These are phyloP conservation scores for Drosophila mercatorum DNA, from an alignment of 2,888 invertebrate genomes.

Conservation along the genomic window DNA sequence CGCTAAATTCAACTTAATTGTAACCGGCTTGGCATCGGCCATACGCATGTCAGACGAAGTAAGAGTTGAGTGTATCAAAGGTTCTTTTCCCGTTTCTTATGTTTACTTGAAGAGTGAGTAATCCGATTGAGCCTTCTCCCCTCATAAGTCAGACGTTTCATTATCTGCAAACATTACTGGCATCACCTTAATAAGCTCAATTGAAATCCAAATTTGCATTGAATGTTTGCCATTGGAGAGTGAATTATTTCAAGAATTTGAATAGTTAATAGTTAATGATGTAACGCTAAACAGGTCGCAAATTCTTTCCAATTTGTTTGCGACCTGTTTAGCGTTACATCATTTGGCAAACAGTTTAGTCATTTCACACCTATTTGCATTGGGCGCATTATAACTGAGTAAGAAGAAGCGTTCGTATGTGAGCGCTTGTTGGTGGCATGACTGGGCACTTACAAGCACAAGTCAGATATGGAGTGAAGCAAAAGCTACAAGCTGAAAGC, in stretches of 20 bases:
- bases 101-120: slow-evolving; percentile 38
- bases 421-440: slow-evolving; percentile 43
- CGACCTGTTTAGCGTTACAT: slow-evolving; percentile 57
- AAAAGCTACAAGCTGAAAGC: slow-evolving; percentile 69
- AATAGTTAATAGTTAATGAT: no score
- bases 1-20: slow-evolving; percentile 18
- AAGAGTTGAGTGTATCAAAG: slow-evolving; percentile 30
- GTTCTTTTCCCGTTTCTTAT: slow-evolving; percentile 50
- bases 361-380: slow-evolving; percentile 33
- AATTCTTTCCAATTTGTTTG: slow-evolving; percentile 57
- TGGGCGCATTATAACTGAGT: background rate
- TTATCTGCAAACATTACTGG: slow-evolving; percentile 24
- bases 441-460: slow-evolving; percentile 70
- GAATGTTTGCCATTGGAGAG: slow-evolving; percentile 12
- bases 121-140: slow-evolving; percentile 40
- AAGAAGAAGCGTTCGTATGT: background rate
- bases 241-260: background rate
- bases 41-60: slow-evolving; percentile 68
- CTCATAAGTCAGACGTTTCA: slow-evolving; percentile 14
- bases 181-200: slow-evolving; percentile 16
- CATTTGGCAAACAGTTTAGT: slow-evolving; percentile 63
- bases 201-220: slow-evolving; percentile 37
- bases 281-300: slow-evolving; percentile 12
- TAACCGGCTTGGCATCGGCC: slow-evolving; percentile 61
- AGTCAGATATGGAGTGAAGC: slow-evolving; percentile 32